A percentile compares a stretch with the other conserved stretches of the same genome.
Evolutionary conservation across 2,797 vertebrate genomes (phyloP).

Genomic region (Pelobates cultripes): DNA sequence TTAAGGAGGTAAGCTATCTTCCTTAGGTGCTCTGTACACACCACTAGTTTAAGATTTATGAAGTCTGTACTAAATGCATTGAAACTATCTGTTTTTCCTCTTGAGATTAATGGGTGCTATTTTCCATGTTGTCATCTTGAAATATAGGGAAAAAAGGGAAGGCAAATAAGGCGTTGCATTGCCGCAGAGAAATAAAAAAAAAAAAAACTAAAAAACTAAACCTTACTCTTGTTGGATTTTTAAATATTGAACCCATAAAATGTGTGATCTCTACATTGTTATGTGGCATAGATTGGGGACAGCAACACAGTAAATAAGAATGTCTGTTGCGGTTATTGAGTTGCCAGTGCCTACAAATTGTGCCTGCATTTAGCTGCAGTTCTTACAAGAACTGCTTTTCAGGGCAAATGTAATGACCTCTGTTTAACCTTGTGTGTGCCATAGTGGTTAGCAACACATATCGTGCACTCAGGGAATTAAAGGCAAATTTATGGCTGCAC

Average conservation of each 20-base stretch:
- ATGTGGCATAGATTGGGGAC: constrained; percentile 51
- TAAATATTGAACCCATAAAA: constrained; percentile 57
- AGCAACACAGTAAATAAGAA: constrained; percentile 52
- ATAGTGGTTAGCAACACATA: neutral
- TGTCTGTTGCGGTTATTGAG: constrained; percentile 20
- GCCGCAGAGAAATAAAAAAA: constrained; percentile 45
- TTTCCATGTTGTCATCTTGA: constrained; percentile 61
- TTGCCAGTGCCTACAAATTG: constrained; percentile 45
- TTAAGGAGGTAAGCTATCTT: constrained; percentile 72
- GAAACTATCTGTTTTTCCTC: constrained; percentile 62
- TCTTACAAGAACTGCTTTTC: constrained; percentile 18
- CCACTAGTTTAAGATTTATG: constrained; percentile 66
- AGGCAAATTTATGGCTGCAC: constrained; percentile 32
- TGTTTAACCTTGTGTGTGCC: constrained; percentile 26
- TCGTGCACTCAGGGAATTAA: neutral
- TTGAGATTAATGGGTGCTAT: constrained; percentile 62
- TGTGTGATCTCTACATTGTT: constrained; percentile 54
- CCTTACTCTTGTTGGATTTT: constrained; percentile 49
- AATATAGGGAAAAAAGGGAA: constrained; percentile 57
- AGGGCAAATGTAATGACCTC: constrained; percentile 14
- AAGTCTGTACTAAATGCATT: constrained; percentile 62
- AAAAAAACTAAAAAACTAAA: constrained; percentile 43
- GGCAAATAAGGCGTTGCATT: constrained; percentile 62
- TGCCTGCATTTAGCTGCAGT: constrained; percentile 46
- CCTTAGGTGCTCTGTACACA: constrained; percentile 49